A percentile compares a stretch with the other conserved stretches of the same genome.
These are phyloP conservation scores for Lycaena phlaeas DNA, from an alignment of 2,888 invertebrate species.

Conservation along the genomic window DNA sequence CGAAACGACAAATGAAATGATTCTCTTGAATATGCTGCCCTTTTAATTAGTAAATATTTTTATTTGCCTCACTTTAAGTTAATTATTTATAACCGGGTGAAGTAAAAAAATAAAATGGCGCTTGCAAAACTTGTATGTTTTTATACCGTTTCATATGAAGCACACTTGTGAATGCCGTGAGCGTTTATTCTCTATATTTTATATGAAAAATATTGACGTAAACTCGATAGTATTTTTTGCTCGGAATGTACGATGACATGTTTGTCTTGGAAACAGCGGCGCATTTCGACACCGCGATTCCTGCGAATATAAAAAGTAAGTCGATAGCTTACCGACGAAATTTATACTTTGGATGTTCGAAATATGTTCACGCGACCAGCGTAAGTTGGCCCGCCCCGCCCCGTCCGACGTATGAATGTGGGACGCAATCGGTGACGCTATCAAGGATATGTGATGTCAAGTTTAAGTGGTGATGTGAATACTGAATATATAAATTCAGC, in stretches of 20 bases:
- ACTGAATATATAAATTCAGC: constrained; percentile 68
- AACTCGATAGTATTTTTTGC: constrained; percentile 18
- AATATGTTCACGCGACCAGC: constrained; percentile 52
- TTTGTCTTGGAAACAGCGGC: constrained; percentile 66
- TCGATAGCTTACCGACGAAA: constrained; percentile 69
- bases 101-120: too few species aligned
- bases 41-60: too few species aligned
- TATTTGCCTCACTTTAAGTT: too few species aligned
- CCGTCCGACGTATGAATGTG: constrained; percentile 7
- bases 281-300: constrained; percentile 59
- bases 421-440: constrained; percentile 14
- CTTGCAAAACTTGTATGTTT: too few species aligned
- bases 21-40: too few species aligned
- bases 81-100: too few species aligned
- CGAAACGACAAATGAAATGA: too few species aligned
- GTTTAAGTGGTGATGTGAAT: constrained; percentile 39
- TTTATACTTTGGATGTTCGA: constrained; percentile 72
- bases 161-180: neutral
- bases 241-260: constrained; percentile 30
- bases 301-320: constrained; percentile 70
- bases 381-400: constrained; percentile 26
- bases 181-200: constrained; percentile 11
- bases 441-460: constrained; percentile 31
- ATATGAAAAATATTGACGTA: constrained; percentile 14
- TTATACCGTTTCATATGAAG: too few species aligned